Percentiles rank a stretch among this genome's conserved stretches.
phyloP scores from a whole-genome alignment of 2,113 vertebrate genomes.

The Tympanuchus pallidicinctus region DNA sequence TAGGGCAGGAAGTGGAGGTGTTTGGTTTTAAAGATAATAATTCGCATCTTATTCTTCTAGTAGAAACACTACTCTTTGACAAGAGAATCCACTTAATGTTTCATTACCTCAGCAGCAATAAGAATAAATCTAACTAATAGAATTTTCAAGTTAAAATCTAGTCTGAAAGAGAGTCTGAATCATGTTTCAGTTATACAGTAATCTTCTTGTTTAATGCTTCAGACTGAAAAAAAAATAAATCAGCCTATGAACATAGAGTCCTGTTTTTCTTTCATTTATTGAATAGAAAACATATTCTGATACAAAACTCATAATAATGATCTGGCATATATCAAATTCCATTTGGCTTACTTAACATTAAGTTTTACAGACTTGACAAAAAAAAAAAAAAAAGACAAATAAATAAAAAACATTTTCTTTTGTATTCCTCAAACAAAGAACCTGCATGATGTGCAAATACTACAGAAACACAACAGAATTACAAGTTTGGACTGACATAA shows the following conservation, averaged over 20 bases:
- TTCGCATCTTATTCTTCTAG: background rate
- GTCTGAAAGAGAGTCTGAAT: background rate
- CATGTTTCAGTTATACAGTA: background rate
- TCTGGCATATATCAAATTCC: background rate
- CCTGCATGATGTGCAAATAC: background rate
- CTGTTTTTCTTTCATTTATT: background rate
- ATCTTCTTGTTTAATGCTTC: background rate
- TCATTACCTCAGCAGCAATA: background rate
- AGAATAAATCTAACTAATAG: background rate
- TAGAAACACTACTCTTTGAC: background rate
- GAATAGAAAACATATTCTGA: constrained; percentile 24
- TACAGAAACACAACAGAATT: background rate
- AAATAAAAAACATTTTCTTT: constrained; percentile 22
- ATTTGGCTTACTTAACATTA: constrained; percentile 41
- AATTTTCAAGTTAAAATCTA: background rate
- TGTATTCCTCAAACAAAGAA: background rate
- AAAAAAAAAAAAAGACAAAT: background rate
- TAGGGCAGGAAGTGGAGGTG: no score
- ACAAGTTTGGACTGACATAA: background rate
- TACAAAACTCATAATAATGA: background rate
- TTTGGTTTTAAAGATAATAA: background rate
- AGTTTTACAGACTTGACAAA: constrained; percentile 23
- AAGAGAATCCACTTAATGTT: background rate
- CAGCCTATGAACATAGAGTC: background rate
- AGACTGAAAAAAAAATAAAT: background rate